These are phyloP conservation scores for Phalacrocorax brasilianus DNA, from an alignment of 2,113 vertebrate genomes.

Conservation along the genomic window DNA sequence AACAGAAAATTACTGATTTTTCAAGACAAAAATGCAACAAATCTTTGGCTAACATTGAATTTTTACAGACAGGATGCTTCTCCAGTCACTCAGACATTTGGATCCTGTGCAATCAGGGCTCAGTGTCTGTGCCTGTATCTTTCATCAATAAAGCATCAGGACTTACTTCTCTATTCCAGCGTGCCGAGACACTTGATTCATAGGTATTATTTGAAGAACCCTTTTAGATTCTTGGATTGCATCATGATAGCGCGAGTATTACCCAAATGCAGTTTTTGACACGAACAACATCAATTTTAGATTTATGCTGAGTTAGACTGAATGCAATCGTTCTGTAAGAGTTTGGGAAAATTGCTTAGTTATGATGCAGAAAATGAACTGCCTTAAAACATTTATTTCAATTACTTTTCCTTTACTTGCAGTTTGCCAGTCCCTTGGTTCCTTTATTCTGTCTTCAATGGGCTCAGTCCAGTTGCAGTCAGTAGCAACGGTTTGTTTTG, in stretches of 20 bases:
- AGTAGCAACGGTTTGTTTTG: slow-evolving; percentile 97
- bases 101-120: not conserved
- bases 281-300: not conserved
- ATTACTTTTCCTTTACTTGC: slow-evolving; percentile 38
- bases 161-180: not conserved
- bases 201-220: not conserved
- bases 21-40: not conserved
- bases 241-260: not conserved
- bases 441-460: slow-evolving; percentile 80
- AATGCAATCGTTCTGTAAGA: not conserved
- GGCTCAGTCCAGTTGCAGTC: slow-evolving; percentile 84
- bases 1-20: not conserved
- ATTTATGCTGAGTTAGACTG: not conserved
- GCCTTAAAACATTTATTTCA: not conserved
- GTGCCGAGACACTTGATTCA: not conserved
- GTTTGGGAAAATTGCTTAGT: not conserved
- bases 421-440: slow-evolving; percentile 94
- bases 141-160: not conserved
- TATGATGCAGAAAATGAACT: slow-evolving; percentile 6
- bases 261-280: not conserved
- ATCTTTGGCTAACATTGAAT: not conserved
- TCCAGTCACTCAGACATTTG: not conserved
- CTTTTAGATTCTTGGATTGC: not conserved
- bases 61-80: not conserved
- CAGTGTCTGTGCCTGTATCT: not conserved